These are phyloP conservation scores for Taenaris catops DNA, from an alignment of 2,888 invertebrate genomes.

Conservation along the genomic window DNA sequence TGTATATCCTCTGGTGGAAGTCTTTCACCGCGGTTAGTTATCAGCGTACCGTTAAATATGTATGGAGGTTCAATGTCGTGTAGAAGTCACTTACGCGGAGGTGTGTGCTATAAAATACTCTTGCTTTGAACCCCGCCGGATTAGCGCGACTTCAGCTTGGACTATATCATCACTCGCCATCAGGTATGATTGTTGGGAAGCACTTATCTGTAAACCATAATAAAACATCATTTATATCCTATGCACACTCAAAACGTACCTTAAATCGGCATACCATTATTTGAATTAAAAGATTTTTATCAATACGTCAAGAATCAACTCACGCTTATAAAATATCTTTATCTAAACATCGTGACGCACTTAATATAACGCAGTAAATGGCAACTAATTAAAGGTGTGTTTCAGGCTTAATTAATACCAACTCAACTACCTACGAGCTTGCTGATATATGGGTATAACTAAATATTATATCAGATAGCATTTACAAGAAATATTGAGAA, in stretches of 20 bases:
- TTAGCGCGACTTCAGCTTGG: too few species aligned
- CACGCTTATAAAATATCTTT: conserved; percentile 1
- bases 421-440: background rate
- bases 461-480: conserved; percentile 5
- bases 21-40: too few species aligned
- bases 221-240: background rate
- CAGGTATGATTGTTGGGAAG: too few species aligned
- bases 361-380: conserved; percentile 3
- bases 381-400: conserved; percentile 2
- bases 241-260: background rate
- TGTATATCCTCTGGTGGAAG: too few species aligned
- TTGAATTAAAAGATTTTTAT: conserved; percentile 2
- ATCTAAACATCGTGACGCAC: conserved; percentile 2
- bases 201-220: too few species aligned
- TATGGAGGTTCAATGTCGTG: too few species aligned
- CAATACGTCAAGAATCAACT: conserved; percentile 1
- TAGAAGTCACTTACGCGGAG: too few species aligned
- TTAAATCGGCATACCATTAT: conserved; percentile 1
- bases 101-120: too few species aligned
- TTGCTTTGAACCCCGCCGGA: too few species aligned
- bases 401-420: conserved; percentile 4
- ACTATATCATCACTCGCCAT: too few species aligned
- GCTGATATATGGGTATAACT: background rate
- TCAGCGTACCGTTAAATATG: too few species aligned
- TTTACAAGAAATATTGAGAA: conserved; percentile 3